Percentiles rank a stretch among this genome's conserved stretches.
phyloP scores from a whole-genome alignment of 2,113 vertebrate species.

The Lipotes vexillifer region DNA sequence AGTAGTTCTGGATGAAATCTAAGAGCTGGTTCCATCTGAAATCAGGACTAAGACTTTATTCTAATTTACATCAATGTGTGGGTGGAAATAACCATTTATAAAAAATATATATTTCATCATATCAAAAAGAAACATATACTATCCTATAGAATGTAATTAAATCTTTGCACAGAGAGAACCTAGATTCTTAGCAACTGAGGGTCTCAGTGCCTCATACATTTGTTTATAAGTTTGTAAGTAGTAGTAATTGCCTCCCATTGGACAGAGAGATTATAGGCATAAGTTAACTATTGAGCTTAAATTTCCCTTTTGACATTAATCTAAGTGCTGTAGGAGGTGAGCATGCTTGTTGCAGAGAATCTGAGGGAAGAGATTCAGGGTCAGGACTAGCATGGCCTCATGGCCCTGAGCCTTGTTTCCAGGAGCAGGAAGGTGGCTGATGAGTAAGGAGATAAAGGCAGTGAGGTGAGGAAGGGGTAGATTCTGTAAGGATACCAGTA shows the following conservation, averaged over 20 bases:
- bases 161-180: background rate
- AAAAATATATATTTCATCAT: background rate
- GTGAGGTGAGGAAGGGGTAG: background rate
- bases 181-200: background rate
- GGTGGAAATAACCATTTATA: background rate
- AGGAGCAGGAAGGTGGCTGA: background rate
- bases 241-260: background rate
- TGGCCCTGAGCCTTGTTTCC: too few relatives aligned
- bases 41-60: background rate
- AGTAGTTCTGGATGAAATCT: background rate
- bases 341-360: too few relatives aligned
- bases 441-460: background rate
- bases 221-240: background rate
- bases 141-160: background rate
- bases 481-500: background rate
- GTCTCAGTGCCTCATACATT: fast-evolving
- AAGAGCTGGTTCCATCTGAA: background rate
- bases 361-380: background rate
- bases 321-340: background rate
- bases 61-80: background rate
- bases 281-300: background rate
- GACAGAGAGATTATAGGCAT: background rate
- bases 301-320: background rate
- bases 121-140: background rate
- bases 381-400: too few relatives aligned